Percentiles rank a stretch among this genome's conserved stretches.
Evolutionary conservation across 2,113 vertebrate genomes (phyloP).

Genomic region (Phalacrocorax pelagicus): DNA sequence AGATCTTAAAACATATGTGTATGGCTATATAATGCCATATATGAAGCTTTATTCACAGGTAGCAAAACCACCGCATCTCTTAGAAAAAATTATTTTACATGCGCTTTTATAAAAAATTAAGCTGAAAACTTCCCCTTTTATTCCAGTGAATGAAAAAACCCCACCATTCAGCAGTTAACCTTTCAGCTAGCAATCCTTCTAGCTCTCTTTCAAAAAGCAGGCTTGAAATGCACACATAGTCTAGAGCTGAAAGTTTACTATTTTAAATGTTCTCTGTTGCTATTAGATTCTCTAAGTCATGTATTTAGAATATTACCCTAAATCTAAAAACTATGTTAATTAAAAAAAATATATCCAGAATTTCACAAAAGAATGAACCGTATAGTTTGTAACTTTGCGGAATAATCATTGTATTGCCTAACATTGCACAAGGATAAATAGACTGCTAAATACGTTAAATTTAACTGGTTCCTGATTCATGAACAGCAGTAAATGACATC

Average conservation of each 20-base stretch:
- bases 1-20: background rate
- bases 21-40: background rate
- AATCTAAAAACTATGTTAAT: background rate
- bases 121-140: background rate
- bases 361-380: background rate
- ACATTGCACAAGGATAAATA: background rate
- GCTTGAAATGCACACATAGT: background rate
- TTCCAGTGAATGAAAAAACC: background rate
- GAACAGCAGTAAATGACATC: slow-evolving; percentile 62
- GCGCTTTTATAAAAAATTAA: background rate
- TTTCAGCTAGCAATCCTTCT: background rate
- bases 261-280: background rate
- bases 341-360: background rate
- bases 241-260: background rate
- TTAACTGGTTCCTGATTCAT: slow-evolving; percentile 60
- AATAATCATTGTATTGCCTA: slow-evolving; percentile 27
- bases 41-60: background rate
- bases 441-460: slow-evolving; percentile 40
- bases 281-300: background rate
- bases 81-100: background rate
- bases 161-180: background rate
- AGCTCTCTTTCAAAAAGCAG: background rate
- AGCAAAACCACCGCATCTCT: background rate
- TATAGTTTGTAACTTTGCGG: background rate
- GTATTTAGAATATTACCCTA: background rate